A percentile compares a stretch with the other conserved stretches of the same genome.
Conservation (phyloP, 2,888 invertebrate species). For the Zootermopsis nevadensis region DNA sequence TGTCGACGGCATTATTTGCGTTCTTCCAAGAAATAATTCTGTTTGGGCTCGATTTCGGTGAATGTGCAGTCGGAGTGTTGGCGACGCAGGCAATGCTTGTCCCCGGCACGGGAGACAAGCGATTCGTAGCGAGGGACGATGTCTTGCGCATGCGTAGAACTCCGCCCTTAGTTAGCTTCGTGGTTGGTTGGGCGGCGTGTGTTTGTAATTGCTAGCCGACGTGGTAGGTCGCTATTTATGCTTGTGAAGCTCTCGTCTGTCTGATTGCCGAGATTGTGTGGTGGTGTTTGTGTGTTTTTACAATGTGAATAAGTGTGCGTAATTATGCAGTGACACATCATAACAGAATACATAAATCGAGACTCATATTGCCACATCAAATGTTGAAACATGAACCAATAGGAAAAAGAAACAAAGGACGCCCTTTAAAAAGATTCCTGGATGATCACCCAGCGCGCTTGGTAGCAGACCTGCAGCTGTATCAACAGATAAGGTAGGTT, state of each 20-base stretch:
- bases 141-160: too few relatives aligned
- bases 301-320: constrained; percentile 13
- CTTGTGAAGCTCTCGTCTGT: not conserved
- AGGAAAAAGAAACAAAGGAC: too few relatives aligned
- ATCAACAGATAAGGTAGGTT: too few relatives aligned
- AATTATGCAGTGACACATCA: not conserved
- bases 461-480: too few relatives aligned
- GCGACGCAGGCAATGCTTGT: not conserved
- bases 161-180: not conserved
- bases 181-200: constrained; percentile 5
- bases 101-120: too few relatives aligned
- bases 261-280: constrained; percentile 24
- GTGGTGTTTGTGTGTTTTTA: constrained; percentile 24
- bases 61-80: not conserved
- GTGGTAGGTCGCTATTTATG: constrained; percentile 29
- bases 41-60: not conserved
- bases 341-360: too few relatives aligned
- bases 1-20: too few relatives aligned
- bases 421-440: too few relatives aligned
- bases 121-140: too few relatives aligned
- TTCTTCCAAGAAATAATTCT: not conserved
- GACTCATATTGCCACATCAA: too few relatives aligned
- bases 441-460: too few relatives aligned
- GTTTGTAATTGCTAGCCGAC: constrained; percentile 37
- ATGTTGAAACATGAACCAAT: too few relatives aligned